These are phyloP conservation scores for Dasypolia templi DNA, from an alignment of 2,888 invertebrate species.

Conservation along the genomic window DNA sequence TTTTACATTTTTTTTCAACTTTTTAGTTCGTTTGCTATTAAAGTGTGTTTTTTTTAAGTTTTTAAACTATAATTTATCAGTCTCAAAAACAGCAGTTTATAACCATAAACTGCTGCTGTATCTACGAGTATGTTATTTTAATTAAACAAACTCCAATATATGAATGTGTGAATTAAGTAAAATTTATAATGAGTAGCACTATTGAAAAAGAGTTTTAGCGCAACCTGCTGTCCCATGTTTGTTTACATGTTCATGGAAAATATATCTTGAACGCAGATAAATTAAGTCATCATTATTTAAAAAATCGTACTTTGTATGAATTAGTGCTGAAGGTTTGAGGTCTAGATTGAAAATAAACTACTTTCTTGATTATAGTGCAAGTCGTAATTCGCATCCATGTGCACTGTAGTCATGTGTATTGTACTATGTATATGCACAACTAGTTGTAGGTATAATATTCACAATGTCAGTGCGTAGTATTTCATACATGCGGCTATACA, in stretches of 20 bases:
- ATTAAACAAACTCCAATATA: not conserved
- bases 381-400: not conserved
- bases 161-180: not conserved
- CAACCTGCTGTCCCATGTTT: not conserved
- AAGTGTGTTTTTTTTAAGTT: too few relatives aligned
- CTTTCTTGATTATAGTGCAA: not conserved
- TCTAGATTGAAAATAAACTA: not conserved
- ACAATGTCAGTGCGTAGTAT: conserved; percentile 63
- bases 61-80: too few relatives aligned
- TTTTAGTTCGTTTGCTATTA: too few relatives aligned
- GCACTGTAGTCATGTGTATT: not conserved
- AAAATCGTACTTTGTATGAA: not conserved
- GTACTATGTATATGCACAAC: conserved; percentile 29
- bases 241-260: not conserved
- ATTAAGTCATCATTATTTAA: not conserved
- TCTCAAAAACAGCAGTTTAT: too few relatives aligned
- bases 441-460: conserved; percentile 16
- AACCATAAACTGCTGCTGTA: too few relatives aligned
- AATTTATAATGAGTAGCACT: not conserved
- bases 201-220: not conserved
- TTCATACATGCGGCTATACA: conserved; percentile 78
- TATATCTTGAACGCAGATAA: not conserved
- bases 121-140: not conserved
- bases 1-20: too few relatives aligned
- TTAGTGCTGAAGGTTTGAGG: not conserved